A percentile compares a stretch with the other conserved stretches of the same genome.
These are phyloP conservation scores for Allophyes oxyacanthae DNA, from an alignment of 2,888 invertebrate genomes.

Conservation along the genomic window DNA sequence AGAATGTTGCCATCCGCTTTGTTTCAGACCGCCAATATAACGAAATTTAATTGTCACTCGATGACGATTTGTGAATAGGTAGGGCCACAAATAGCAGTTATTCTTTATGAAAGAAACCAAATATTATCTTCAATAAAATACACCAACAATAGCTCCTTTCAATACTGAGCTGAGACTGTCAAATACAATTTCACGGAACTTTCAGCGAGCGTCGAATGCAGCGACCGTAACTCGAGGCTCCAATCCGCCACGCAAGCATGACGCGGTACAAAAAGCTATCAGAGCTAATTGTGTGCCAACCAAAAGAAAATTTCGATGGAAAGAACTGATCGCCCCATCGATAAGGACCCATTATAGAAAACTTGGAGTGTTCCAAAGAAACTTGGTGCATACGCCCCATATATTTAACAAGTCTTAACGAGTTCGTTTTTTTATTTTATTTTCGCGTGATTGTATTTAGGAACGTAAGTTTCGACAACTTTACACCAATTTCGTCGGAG, in stretches of 20 bases:
- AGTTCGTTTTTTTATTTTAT: slow-evolving; percentile 76
- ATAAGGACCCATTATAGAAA: slow-evolving; percentile 83
- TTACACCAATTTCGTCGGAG: slow-evolving; percentile 61
- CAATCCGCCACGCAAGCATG: slow-evolving; percentile 70
- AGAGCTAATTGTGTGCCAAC: slow-evolving; percentile 85
- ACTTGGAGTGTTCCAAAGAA: slow-evolving; percentile 75
- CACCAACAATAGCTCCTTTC: background rate
- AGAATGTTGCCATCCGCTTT: no score
- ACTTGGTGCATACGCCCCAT: slow-evolving; percentile 77
- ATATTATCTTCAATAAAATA: background rate
- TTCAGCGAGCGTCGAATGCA: slow-evolving; percentile 44
- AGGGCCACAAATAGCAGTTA: no score
- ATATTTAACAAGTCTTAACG: slow-evolving; percentile 70
- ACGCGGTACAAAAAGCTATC: slow-evolving; percentile 84
- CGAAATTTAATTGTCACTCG: no score
- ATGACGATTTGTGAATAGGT: no score
- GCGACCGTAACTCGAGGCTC: slow-evolving; percentile 29
- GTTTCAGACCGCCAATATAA: no score
- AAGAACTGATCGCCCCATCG: slow-evolving; percentile 74
- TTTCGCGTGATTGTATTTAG: slow-evolving; percentile 75
- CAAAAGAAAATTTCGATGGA: slow-evolving; percentile 83
- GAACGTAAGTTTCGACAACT: slow-evolving; percentile 61
- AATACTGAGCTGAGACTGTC: background rate
- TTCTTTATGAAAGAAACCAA: no score
- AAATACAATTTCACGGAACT: slow-evolving; percentile 2